Evolutionary conservation across 2,888 invertebrate species (phyloP).

Genomic region (Marronus borbonicus): DNA sequence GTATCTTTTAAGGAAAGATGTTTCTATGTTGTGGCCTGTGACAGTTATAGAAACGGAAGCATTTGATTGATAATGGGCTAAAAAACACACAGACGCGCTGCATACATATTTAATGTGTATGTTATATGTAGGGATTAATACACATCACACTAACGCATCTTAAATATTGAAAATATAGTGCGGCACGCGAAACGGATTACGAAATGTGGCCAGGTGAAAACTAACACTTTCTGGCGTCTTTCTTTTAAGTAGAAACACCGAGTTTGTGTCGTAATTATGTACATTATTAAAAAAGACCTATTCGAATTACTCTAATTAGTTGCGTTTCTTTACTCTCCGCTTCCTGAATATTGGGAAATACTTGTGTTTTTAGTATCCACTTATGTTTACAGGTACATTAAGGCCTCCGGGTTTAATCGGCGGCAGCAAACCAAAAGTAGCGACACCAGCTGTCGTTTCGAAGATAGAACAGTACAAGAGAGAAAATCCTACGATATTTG

Average conservation of each 20-base stretch:
- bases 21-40: conserved; percentile 19
- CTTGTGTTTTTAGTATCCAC: neutral
- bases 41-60: conserved; percentile 40
- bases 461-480: conserved; percentile 99
- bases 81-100: conserved; percentile 22
- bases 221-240: neutral
- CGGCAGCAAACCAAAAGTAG: conserved; percentile 97
- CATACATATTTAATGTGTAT: conserved; percentile 20
- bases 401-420: conserved; percentile 93
- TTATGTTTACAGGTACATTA: conserved; percentile 81
- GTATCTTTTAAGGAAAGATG: conserved; percentile 42
- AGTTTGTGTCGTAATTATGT: neutral
- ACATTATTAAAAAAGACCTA: neutral
- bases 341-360: conserved; percentile 9
- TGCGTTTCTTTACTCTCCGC: neutral
- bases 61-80: conserved; percentile 40
- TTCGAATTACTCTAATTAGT: conserved; percentile 13
- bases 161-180: conserved; percentile 28
- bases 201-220: conserved; percentile 37
- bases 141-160: neutral
- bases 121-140: conserved; percentile 11
- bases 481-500: conserved; percentile 98
- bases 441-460: conserved; percentile 96
- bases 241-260: conserved; percentile 6
- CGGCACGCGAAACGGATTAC: conserved; percentile 14